Evolutionary conservation across 2,888 invertebrate species (phyloP), one percentile per base, ranked within the genome.

Genomic region (Chrysina gloriosa): DNA sequence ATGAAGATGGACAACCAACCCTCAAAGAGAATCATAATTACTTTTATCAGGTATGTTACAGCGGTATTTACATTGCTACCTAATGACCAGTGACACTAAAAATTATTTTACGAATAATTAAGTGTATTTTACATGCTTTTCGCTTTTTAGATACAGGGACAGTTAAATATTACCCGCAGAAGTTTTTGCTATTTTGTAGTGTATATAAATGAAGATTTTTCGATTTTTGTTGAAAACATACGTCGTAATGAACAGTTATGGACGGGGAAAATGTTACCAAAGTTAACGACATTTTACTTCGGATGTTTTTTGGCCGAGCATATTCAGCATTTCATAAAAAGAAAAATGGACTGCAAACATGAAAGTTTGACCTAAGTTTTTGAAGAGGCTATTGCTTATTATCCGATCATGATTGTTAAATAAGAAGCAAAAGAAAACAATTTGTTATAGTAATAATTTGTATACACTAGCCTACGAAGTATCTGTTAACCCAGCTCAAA

Each of bases 121-220:
- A 45, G n/a, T n/a, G n/a, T n/a, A 25, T 29, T n/a, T 25, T 47
- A 1, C n/a, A 3, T 63, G 19, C 34, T 21, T 31, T 54, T 2
- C 34, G 34, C 16, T 5, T 69, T 63, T 9, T 29, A 68, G 64
- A 21, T 67, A 2, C 67, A 69, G 27, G 45, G 67, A 29, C 45
- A 63, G 29, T 23, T 67, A 1, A 54, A 68, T 47, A 42, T 66
- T 2, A 56, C 45, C 3, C 19, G 27, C 4, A 36, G 56, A 42
- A 16, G 58, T n/a, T 9, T 9, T 11, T 66, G 66, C n/a, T 66
- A 66, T 66, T 58, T 66, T 58, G 23, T 66, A 9, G 31, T 66
- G 6, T 66, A 19, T 56, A 19, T 56, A 7, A 29, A 58, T 25
- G 34, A 66, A 9, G 11, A 23, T 0, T 1, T 11, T 0, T 21